phyloP scores from a whole-genome alignment of 2,113 vertebrate genomes.

The Dicrurus megarhynchus region DNA sequence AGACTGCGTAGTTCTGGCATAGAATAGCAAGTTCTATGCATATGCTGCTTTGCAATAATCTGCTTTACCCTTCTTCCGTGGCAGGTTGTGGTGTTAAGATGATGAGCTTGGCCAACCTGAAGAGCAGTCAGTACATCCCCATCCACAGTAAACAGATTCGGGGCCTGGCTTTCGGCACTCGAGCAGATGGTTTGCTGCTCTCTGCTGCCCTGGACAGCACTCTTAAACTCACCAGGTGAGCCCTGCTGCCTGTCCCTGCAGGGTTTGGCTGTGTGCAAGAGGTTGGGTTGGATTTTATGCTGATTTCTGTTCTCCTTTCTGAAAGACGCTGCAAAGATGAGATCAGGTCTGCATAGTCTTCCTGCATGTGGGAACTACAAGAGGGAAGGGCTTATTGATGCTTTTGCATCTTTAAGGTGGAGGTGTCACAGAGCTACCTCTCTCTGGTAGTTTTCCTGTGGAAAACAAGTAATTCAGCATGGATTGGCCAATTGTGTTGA shows the following conservation, averaged over 20 bases:
- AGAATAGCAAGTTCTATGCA: neutral
- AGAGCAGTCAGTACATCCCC: constrained; percentile 91
- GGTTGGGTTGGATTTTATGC: neutral
- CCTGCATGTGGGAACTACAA: neutral
- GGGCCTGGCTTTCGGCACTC: constrained; percentile 84
- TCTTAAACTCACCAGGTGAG: constrained; percentile 93
- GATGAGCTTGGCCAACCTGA: constrained; percentile 88
- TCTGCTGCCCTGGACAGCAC: constrained; percentile 92
- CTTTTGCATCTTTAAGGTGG: neutral
- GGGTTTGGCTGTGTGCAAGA: neutral
- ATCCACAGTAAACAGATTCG: constrained; percentile 93
- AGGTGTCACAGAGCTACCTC: neutral
- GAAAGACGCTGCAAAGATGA: neutral
- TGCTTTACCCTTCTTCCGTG: neutral
- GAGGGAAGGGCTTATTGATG: neutral
- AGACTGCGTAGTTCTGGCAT: neutral
- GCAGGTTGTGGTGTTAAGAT: constrained; percentile 95
- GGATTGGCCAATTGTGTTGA: neutral
- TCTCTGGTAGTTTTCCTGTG: accelerated
- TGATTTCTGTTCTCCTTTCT: neutral
- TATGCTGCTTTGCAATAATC: neutral
- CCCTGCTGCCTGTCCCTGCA: neutral
- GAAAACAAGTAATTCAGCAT: neutral
- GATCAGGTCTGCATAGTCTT: neutral
- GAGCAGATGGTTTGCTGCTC: constrained; percentile 83